Evolutionary conservation across 1,140 invertebrate genomes (phyloP), one percentile per base, ranked within the genome.

Genomic region (Cydia pomonella): DNA sequence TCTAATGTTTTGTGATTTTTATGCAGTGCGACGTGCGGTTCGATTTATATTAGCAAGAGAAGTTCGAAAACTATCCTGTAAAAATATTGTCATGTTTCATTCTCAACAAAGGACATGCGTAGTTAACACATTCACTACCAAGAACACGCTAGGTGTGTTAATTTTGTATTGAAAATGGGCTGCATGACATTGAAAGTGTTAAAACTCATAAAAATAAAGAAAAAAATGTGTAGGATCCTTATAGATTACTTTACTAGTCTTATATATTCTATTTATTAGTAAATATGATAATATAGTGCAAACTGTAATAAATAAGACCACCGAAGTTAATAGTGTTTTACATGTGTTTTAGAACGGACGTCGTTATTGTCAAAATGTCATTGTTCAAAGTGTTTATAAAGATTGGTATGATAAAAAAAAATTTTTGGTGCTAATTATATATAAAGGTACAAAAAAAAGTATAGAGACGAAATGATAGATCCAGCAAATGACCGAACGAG

Each of bases 1-100:
- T 73, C 53, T 4, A 71, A 73, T 73, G 47, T n/a, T 73, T 69
- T 33, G 9, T 9, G 7, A 9, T 33, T 33, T 33, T 33, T n/a
- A 29, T 73, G 23, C 38, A 21, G 18, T 72, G 25, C 72, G 18
- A 18, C 16, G 47, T 29, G 6, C 38, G 23, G 29, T 33, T 21
- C 18, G 16, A 9, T 41, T 41, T 72, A 72, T 63, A 25, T 63
- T 63, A 63, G 59, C 21, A 63, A 63, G 12, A 7, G 59, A 63
- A 12, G 59, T 63, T 63, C 59, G 21, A 16, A 63, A 63, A 63
- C 59, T 63, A 27, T 10, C 10, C 59, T 27, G 4, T 12, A 59
- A 1, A 33, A 59, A 21, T 21, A 21, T 59, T 16, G 3, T 7
- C 0, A 33, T 33, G 1, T 33, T 33, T 33, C 29, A 7, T 33